These are phyloP conservation scores for Nerophis ophidion DNA, from an alignment of 2,113 vertebrate genomes.

Conservation along the genomic window DNA sequence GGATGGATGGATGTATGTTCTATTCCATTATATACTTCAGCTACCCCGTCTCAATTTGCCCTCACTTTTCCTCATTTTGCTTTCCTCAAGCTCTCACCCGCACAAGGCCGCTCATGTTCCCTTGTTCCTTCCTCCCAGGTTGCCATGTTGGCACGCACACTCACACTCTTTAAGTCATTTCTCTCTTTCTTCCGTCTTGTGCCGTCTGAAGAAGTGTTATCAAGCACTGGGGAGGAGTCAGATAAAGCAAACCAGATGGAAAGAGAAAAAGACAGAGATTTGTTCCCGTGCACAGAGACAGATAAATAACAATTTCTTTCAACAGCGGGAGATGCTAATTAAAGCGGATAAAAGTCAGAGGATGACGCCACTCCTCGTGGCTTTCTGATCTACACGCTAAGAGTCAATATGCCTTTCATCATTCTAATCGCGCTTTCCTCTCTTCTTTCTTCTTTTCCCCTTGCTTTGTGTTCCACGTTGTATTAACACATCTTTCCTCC, in stretches of 20 bases:
- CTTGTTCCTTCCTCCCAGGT: constrained; percentile 1
- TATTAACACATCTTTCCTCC: not conserved
- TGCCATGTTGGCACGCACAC: not conserved
- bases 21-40: not conserved
- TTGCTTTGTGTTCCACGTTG: not conserved
- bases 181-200: constrained; percentile 11
- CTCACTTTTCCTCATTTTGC: constrained; percentile 8
- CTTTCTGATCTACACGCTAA: constrained; percentile 28
- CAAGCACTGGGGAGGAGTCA: constrained; percentile 23
- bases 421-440: not conserved
- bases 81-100: constrained; percentile 18
- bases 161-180: not conserved
- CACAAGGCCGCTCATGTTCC: not conserved
- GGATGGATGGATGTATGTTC: too few relatives aligned
- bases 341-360: constrained; percentile 45
- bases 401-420: constrained; percentile 45
- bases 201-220: constrained; percentile 12
- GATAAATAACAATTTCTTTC: constrained; percentile 45
- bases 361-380: constrained; percentile 36
- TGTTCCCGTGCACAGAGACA: constrained; percentile 24
- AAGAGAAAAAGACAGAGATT: constrained; percentile 6
- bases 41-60: not conserved
- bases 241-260: constrained; percentile 12
- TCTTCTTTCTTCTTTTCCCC: not conserved
- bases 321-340: constrained; percentile 45